Evolutionary conservation across 2,797 vertebrate genomes (phyloP), one percentile per base, ranked within the genome.

Genomic region (Gymnodraco acuticeps): DNA sequence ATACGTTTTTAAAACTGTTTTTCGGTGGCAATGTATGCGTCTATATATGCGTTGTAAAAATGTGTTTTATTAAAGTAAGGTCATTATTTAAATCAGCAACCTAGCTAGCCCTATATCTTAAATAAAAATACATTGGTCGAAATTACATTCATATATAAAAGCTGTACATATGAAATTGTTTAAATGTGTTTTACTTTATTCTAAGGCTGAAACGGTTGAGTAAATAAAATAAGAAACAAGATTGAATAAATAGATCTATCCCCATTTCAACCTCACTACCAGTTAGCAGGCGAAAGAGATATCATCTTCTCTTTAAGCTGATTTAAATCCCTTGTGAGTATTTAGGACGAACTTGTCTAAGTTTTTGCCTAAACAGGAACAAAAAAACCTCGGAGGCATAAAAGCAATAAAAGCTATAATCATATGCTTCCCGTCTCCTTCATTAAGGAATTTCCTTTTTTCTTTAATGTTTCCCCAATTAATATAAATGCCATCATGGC

Each of bases 401-500:
- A 9, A 38, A 38, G 2, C 33, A 38, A 46, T 50, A 13, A 45
- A 54, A 41, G 43, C 1, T 14, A 20, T 41, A 59, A 42, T 38
- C 13, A 2, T 2, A 19, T 23, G 52, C 27, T 51, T 6, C 42
- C 51, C 23, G 6, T 38, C 6, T 16, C 9, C 8, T 27, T 74
- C 31, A 85, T 84, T 64, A 6, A 83, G 81, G 87, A 89, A 85
- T 90, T 75, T 69, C 31, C 41, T 58, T 43, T 33, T 46, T 52
- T 45, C 54, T 16, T 45, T 50, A 15, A 20, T 46, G 10, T 75
- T 45, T 13, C 41, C n/a, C 10, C 68, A 73, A 80, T 85, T 79
- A 85, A 74, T 77, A 64, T 80, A 87, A 86, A 92, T 92, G 80
- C 92, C 91, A 87, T 90, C 88, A 89, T 87, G 87, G 47, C 62